A percentile compares a stretch with the other conserved stretches of the same genome.
These are phyloP conservation scores for Synodontis membranacea DNA, from an alignment of 2,113 vertebrate genomes.

Conservation along the genomic window DNA sequence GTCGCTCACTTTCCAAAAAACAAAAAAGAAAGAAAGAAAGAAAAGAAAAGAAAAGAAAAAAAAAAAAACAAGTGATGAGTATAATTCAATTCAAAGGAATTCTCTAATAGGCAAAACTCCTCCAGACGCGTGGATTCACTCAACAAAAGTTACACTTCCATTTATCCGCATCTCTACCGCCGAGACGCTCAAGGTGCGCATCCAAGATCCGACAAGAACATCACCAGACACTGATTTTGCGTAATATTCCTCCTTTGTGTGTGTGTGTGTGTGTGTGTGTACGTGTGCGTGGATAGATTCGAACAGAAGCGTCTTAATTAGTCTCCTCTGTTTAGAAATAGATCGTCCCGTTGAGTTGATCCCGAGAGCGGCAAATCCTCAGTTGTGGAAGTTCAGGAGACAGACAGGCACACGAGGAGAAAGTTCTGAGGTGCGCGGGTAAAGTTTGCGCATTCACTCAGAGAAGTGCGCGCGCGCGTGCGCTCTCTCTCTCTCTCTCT, in stretches of 20 bases:
- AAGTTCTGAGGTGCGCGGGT: slow-evolving; percentile 66
- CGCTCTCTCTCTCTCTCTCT: background rate
- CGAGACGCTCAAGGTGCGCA: slow-evolving; percentile 25
- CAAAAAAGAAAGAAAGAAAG: background rate
- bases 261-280: no score
- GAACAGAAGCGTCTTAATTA: background rate
- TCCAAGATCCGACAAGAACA: slow-evolving; percentile 11
- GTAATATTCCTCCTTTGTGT: background rate
- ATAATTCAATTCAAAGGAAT: background rate
- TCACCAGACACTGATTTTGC: background rate
- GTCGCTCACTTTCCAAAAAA: background rate
- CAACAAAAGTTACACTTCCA: slow-evolving; percentile 44
- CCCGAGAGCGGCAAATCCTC: slow-evolving; percentile 38
- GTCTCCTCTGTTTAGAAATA: background rate
- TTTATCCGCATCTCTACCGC: slow-evolving; percentile 37
- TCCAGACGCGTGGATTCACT: slow-evolving; percentile 34
- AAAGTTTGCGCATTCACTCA: slow-evolving; percentile 45
- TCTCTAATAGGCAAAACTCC: slow-evolving; percentile 51
- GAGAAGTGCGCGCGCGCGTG: background rate
- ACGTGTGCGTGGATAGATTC: no score
- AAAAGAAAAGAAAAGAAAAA: background rate
- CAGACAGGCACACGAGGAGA: slow-evolving; percentile 29
- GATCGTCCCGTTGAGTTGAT: slow-evolving; percentile 4
- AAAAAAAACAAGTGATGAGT: background rate
- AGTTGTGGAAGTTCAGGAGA: slow-evolving; percentile 29